Evolutionary conservation across 2,113 vertebrate genomes (phyloP).

Genomic region (Cryptotis parvus): DNA sequence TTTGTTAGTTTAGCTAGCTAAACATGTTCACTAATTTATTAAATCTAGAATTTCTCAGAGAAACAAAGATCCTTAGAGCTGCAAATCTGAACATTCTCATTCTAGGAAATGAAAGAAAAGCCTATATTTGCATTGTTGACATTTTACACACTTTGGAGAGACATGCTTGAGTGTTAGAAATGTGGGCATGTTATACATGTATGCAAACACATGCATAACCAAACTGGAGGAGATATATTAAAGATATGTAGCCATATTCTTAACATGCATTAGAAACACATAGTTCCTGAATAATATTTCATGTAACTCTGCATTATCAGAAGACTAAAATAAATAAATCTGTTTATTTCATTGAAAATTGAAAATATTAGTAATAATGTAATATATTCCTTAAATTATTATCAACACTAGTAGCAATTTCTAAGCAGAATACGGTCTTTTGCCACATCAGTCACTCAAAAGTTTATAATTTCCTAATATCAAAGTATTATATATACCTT

Average conservation of each 20-base stretch:
- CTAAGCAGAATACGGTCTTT: neutral
- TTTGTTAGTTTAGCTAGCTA: neutral
- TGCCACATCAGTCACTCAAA: neutral
- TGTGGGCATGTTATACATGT: rapidly evolving
- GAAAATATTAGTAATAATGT: neutral
- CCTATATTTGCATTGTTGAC: neutral
- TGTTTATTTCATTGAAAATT: slow-evolving; percentile 3
- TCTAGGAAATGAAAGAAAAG: neutral
- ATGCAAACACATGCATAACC: neutral
- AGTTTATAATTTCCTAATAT: neutral
- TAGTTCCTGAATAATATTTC: neutral
- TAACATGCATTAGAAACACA: neutral
- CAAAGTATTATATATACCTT: no score
- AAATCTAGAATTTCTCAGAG: neutral
- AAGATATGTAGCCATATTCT: neutral
- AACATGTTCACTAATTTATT: neutral
- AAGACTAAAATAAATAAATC: neutral
- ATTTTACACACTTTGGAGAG: no score
- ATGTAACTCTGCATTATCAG: neutral
- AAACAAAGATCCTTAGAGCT: neutral
- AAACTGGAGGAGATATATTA: no score
- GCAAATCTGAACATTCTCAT: neutral
- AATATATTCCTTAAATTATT: neutral
- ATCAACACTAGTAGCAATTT: neutral
- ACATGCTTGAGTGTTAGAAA: neutral